A percentile compares a stretch with the other conserved stretches of the same genome.
Evolutionary conservation across 2,797 vertebrate genomes (phyloP).

Genomic region (Liasis olivaceus): DNA sequence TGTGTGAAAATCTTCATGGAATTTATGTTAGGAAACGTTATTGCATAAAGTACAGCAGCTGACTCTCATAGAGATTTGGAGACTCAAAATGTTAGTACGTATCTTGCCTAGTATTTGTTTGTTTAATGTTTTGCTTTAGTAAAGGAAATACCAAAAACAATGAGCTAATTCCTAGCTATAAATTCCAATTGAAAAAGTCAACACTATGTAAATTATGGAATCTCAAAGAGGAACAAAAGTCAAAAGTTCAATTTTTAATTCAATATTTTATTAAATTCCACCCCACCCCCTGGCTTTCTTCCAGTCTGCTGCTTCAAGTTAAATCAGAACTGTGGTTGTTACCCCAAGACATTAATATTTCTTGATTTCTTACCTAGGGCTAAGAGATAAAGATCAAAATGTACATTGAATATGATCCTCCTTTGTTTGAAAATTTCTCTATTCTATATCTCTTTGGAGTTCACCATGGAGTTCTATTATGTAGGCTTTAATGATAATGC

Average conservation of each 20-base stretch:
- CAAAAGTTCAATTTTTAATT: background rate
- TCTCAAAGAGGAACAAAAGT: background rate
- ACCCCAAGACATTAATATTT: background rate
- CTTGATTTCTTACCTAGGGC: background rate
- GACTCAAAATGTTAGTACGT: background rate
- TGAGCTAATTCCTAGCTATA: slow-evolving; percentile 9
- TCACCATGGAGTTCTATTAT: no score
- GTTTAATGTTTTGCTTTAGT: slow-evolving; percentile 33
- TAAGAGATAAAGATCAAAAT: background rate
- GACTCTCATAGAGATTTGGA: background rate
- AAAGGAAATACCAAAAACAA: slow-evolving; percentile 22
- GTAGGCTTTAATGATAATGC: background rate
- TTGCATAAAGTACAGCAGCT: slow-evolving; percentile 35
- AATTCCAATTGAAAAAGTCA: slow-evolving; percentile 6
- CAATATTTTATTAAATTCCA: background rate
- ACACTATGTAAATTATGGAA: background rate
- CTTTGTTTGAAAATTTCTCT: background rate
- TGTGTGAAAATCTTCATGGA: slow-evolving; percentile 34
- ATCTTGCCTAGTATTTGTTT: slow-evolving; percentile 29
- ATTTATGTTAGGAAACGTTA: slow-evolving; percentile 46
- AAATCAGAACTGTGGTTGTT: background rate
- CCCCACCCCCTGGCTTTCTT: background rate
- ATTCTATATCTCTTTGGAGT: background rate
- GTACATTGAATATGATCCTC: background rate
- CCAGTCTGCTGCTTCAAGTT: background rate